A percentile compares a stretch with the other conserved stretches of the same genome.
Conservation (phyloP, 2,888 invertebrate species). For the Aethes cnicana region DNA sequence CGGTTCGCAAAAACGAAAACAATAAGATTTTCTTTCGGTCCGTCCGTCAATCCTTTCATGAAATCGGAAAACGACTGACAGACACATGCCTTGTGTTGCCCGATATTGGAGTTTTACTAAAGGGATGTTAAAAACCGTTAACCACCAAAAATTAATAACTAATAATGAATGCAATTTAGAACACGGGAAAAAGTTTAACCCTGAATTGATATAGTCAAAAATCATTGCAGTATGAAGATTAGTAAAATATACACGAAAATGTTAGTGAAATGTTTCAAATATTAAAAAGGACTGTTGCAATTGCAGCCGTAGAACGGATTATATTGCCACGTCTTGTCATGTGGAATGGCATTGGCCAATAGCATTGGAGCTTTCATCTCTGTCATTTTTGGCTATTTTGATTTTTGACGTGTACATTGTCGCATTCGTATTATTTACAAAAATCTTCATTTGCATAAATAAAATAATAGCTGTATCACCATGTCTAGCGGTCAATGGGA, state of each 20-base stretch:
- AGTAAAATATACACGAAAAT: no score
- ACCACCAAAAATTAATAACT: background rate
- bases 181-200: no score
- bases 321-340: constrained; percentile 73
- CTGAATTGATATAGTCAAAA: no score
- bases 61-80: constrained; percentile 35
- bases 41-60: constrained; percentile 32
- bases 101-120: background rate
- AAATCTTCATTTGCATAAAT: constrained; percentile 45
- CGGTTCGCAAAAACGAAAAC: constrained; percentile 27
- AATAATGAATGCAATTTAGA: background rate
- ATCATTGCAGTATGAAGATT: no score
- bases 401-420: constrained; percentile 77
- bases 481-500: constrained; percentile 86
- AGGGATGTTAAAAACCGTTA: constrained; percentile 10
- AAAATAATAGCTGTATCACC: constrained; percentile 38
- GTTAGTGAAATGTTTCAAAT: no score
- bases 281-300: background rate
- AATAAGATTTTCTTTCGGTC: constrained; percentile 17
- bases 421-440: constrained; percentile 70
- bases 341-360: constrained; percentile 71
- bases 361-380: constrained; percentile 40
- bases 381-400: constrained; percentile 49
- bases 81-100: constrained; percentile 14
- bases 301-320: constrained; percentile 35